Conservation (phyloP, 2,797 vertebrate species). For the Eidolon dupreanum region DNA sequence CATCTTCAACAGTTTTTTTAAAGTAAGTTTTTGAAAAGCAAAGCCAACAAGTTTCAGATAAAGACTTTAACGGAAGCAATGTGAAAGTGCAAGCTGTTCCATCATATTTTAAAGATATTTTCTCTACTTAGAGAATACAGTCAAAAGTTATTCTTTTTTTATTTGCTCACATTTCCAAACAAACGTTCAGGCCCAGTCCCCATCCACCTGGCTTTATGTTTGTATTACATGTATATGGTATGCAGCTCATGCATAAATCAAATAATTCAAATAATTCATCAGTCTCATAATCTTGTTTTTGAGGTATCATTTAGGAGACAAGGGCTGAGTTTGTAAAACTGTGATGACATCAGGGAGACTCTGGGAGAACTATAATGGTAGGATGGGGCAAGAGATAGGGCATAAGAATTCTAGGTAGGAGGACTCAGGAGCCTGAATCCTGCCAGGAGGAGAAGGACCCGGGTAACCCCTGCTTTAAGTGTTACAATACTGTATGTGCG, state of each 20-base stretch:
- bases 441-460: neutral
- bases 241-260: neutral
- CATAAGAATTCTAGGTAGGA: neutral
- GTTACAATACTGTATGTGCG: neutral
- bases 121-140: neutral
- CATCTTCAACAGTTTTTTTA: neutral
- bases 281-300: neutral
- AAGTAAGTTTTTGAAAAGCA: neutral
- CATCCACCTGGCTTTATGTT: neutral
- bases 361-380: neutral
- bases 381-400: neutral
- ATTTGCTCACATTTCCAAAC: conserved; percentile 17
- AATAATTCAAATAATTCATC: neutral
- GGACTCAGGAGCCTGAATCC: neutral
- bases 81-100: neutral
- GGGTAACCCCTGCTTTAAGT: too few relatives aligned
- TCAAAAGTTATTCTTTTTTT: neutral
- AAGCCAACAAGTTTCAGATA: neutral
- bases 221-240: neutral
- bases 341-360: neutral
- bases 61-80: neutral
- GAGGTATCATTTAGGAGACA: neutral
- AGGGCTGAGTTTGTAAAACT: neutral
- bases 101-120: neutral
- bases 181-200: neutral